Conservation (phyloP, 2,113 vertebrate species). For the Paracanthobrama guichenoti region DNA sequence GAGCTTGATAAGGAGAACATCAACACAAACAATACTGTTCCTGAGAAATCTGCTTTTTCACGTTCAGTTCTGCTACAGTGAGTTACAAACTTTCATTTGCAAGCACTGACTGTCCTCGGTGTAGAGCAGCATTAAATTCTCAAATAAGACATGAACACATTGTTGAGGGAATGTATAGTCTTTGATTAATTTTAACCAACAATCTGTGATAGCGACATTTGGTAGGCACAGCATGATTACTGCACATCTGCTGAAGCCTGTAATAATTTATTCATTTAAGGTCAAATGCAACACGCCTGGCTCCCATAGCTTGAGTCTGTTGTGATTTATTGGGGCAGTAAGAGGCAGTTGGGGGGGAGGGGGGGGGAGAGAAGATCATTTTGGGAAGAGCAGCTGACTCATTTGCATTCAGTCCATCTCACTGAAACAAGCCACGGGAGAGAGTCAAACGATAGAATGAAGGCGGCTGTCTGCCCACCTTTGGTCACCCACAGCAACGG, state of each 20-base stretch:
- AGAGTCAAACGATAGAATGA: constrained; percentile 16
- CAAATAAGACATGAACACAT: neutral
- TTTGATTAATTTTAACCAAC: constrained; percentile 7
- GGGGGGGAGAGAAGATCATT: neutral
- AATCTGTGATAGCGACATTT: constrained; percentile 29
- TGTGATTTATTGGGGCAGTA: constrained; percentile 8
- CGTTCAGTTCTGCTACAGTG: neutral
- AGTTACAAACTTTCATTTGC: neutral
- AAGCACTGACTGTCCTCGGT: neutral
- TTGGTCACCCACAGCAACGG: constrained; percentile 56
- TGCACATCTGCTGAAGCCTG: constrained; percentile 22
- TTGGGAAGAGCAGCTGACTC: constrained; percentile 26
- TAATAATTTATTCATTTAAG: constrained; percentile 23
- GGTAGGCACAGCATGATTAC: constrained; percentile 11
- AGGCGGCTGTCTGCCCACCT: constrained; percentile 37
- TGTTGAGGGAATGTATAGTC: neutral
- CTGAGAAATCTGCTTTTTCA: neutral
- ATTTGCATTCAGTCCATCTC: constrained; percentile 32
- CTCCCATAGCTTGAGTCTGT: neutral
- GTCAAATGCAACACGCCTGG: neutral
- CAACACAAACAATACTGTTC: neutral
- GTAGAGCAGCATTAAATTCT: neutral
- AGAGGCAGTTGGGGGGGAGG: neutral
- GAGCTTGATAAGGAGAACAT: neutral
- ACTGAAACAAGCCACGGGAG: constrained; percentile 10